Evolutionary conservation across 2,888 invertebrate genomes (phyloP).

Genomic region (Blastobasis lacticolella): DNA sequence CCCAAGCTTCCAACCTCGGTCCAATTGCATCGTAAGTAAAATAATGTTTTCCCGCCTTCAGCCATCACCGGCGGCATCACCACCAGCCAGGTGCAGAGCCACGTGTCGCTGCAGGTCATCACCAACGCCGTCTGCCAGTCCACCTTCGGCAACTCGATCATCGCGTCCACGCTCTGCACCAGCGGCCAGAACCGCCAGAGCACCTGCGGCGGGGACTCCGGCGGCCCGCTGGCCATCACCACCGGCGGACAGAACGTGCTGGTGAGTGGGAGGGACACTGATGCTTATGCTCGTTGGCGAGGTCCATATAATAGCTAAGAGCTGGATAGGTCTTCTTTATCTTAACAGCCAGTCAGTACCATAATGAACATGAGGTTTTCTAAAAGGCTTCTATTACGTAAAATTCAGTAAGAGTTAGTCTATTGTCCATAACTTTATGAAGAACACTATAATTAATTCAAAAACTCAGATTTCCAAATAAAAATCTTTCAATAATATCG

Average conservation of each 20-base stretch:
- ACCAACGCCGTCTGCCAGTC: constrained; percentile 17
- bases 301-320: background rate
- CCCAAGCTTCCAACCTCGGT: background rate
- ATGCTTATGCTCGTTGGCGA: no score
- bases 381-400: no score
- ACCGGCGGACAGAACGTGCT: constrained; percentile 3
- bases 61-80: constrained; percentile 8
- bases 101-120: constrained; percentile 17
- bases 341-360: no score
- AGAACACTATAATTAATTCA: no score
- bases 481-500: no score
- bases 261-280: constrained; percentile 6
- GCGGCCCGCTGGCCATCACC: constrained; percentile 12
- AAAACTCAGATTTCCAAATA: no score
- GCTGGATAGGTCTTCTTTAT: background rate
- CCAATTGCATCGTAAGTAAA: background rate
- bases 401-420: no score
- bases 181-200: background rate
- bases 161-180: background rate
- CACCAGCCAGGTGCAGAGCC: constrained; percentile 11
- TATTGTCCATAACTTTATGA: no score
- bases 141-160: constrained; percentile 11
- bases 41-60: background rate
- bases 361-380: no score
- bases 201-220: constrained; percentile 21